These are phyloP conservation scores for Trisateles emortualis DNA, from an alignment of 2,888 invertebrate species.

Conservation along the genomic window DNA sequence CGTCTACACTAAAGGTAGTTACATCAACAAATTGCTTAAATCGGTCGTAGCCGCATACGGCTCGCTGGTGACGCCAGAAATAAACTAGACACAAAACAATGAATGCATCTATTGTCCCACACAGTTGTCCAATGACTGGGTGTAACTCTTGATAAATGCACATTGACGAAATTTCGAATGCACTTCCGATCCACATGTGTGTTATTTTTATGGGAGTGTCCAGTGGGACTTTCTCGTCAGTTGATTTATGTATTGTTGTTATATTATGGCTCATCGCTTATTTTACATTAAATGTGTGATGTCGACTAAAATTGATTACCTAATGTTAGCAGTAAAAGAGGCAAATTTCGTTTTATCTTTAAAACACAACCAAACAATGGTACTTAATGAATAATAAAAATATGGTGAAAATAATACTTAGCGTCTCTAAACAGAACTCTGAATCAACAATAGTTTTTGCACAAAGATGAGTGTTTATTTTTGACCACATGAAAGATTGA, in stretches of 20 bases:
- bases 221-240: conserved; percentile 23
- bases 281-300: neutral
- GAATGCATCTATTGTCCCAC: conserved; percentile 43
- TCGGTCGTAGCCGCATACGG: conserved; percentile 59
- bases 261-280: neutral
- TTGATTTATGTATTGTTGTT: conserved; percentile 9
- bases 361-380: no score
- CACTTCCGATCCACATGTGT: conserved; percentile 47
- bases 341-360: no score
- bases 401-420: no score
- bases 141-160: conserved; percentile 46
- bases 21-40: conserved; percentile 63
- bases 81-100: conserved; percentile 73
- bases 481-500: no score
- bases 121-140: conserved; percentile 42
- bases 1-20: conserved; percentile 36
- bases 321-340: no score
- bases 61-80: conserved; percentile 62
- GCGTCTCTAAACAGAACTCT: no score
- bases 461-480: no score
- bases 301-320: no score
- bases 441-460: no score
- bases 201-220: conserved; percentile 37
- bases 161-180: conserved; percentile 37
- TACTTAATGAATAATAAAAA: no score